These are phyloP conservation scores for Pygoscelis adeliae DNA, from an alignment of 2,113 vertebrate genomes.

Conservation along the genomic window DNA sequence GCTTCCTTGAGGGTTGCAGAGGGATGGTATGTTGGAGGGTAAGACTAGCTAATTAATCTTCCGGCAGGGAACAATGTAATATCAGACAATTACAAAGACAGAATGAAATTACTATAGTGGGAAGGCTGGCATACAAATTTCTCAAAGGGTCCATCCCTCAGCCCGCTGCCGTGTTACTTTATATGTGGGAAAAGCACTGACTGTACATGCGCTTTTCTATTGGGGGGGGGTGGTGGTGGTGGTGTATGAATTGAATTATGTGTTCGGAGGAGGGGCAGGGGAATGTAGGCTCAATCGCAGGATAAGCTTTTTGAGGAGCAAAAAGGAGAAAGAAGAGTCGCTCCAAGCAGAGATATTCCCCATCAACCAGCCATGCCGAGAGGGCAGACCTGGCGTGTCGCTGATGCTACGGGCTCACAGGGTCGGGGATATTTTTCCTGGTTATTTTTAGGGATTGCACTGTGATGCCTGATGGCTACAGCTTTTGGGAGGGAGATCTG, in stretches of 20 bases:
- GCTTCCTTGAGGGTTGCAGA: conserved; percentile 57
- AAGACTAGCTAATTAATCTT: conserved; percentile 69
- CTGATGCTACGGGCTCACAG: accelerated
- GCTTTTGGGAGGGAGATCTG: not conserved
- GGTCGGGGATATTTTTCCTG: not conserved
- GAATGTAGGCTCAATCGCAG: accelerated
- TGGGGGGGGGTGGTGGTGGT: not conserved
- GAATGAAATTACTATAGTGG: conserved; percentile 57
- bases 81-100: conserved; percentile 63
- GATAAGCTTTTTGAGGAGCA: not conserved
- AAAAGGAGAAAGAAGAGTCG: not conserved
- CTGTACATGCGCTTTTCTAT: not conserved
- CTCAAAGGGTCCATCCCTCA: conserved; percentile 60
- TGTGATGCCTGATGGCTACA: not conserved
- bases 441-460: accelerated
- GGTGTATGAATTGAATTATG: not conserved
- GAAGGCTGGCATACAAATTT: conserved; percentile 57
- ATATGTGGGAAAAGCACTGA: not conserved
- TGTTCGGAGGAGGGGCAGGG: not conserved
- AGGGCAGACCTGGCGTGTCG: accelerated
- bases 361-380: accelerated
- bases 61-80: conserved; percentile 72
- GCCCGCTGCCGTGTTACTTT: not conserved
- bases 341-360: not conserved
- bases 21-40: conserved; percentile 67